Evolutionary conservation across 2,797 vertebrate genomes (phyloP).

Genomic region (Alfaro cultratus): DNA sequence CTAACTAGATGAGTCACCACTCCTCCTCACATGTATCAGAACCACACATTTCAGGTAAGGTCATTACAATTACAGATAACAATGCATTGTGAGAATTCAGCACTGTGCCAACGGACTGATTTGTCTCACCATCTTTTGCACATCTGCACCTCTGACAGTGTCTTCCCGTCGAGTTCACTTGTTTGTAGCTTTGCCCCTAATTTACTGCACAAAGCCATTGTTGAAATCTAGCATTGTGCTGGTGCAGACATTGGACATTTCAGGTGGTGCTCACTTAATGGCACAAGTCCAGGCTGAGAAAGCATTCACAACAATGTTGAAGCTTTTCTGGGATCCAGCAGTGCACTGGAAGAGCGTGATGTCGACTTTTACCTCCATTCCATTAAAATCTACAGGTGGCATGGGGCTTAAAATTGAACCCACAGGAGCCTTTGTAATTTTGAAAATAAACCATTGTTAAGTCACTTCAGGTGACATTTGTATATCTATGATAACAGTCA

Average conservation of each 20-base stretch:
- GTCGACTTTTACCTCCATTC: constrained; percentile 34
- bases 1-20: constrained; percentile 79
- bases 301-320: constrained; percentile 34
- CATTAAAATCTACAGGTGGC: constrained; percentile 54
- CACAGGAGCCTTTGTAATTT: constrained; percentile 26
- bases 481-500: constrained; percentile 52
- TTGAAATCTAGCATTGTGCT: constrained; percentile 31
- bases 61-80: constrained; percentile 78
- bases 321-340: constrained; percentile 11
- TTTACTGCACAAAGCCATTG: constrained; percentile 31
- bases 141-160: constrained; percentile 40
- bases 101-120: constrained; percentile 36
- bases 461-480: constrained; percentile 23
- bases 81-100: constrained; percentile 48
- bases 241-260: constrained; percentile 37
- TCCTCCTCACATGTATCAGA: constrained; percentile 62
- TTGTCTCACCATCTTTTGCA: constrained; percentile 54
- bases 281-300: constrained; percentile 31
- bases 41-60: constrained; percentile 75
- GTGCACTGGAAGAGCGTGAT: constrained; percentile 27
- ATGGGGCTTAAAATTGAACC: constrained; percentile 28
- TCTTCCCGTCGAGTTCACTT: constrained; percentile 38
- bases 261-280: constrained; percentile 27
- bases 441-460: constrained; percentile 32
- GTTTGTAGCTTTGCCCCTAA: constrained; percentile 27